Conservation (phyloP, 2,888 invertebrate genomes). For the Lysandra bellargus region DNA sequence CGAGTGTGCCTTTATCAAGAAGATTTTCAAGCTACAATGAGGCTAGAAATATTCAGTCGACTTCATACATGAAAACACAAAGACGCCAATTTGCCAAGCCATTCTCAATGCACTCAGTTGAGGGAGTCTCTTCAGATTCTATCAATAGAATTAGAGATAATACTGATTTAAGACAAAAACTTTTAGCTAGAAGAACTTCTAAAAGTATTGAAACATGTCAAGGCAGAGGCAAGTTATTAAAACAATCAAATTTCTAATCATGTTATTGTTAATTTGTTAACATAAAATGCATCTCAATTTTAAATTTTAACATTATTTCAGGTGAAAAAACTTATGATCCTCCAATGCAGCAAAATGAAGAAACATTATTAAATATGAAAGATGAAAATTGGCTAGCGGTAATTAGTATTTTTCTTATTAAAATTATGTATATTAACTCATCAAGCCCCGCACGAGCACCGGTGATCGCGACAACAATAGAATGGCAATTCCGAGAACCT, state of each 20-base stretch:
- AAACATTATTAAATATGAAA: constrained; percentile 16
- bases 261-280: too few species aligned
- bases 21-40: constrained; percentile 21
- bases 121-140: background rate
- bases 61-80: background rate
- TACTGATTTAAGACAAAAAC: constrained; percentile 14
- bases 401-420: background rate
- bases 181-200: background rate
- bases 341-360: background rate
- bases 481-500: too few species aligned
- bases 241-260: background rate
- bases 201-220: background rate
- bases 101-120: background rate
- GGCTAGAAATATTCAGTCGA: background rate
- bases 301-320: background rate
- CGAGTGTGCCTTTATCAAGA: constrained; percentile 28
- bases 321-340: background rate
- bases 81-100: background rate
- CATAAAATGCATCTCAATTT: background rate
- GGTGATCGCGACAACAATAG: too few species aligned
- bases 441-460: too few species aligned
- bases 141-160: background rate
- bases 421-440: too few species aligned
- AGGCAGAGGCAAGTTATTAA: background rate
- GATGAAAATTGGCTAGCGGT: constrained; percentile 18